Base-by-base conservation (phyloP, 2,113 vertebrate species). In the Bambusicola thoracicus region DNA sequence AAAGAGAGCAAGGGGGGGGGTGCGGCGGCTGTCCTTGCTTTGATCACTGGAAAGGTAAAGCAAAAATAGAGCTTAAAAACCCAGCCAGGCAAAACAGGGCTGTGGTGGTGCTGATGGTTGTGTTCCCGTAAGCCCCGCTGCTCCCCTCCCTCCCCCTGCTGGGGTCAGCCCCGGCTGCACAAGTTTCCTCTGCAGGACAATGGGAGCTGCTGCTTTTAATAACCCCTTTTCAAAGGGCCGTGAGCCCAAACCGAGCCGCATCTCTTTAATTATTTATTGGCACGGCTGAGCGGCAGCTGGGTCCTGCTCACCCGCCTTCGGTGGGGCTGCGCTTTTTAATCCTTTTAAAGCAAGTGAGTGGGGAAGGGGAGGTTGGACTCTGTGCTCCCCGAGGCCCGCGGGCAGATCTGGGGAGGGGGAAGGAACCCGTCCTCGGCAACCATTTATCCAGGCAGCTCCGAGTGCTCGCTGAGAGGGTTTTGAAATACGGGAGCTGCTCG, bases 181-280 rank as follows among this genome's bases (percentile, higher is more conserved):
- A n/a, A 36, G 62, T 83, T 87, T 91, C 74, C 77, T 83, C 67
- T 77, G 34, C 91, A 67, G 96, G 95, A 90, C 72, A 91, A 91
- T 93, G 81, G 78, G 88, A 83, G 87, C 92, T 56, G 94, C 83
- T 95, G 61, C 93, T 65, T 94, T 87, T 68, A 94, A 92, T 86
- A 90, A 87, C 80, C 76, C 67, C 46, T 89, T 95, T 95, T 94
- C 68, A 92, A 82, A 97, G 91, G 94, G 81, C 84, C 76, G 41
- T 72, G 75, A 90, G 82, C 92, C 87, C 95, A 58, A 96, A 93
- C 90, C 15, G 74, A 93, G 81, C 65, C 0, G 3, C 87, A 73
- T 79, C 68, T 96, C 93, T 93, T 97, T 93, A 96, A 97, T 97
- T 97, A 97, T 96, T 97, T 93, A 97, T 84, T 67, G 95, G 83